These are phyloP conservation scores for Nymphalis polychloros DNA, from an alignment of 2,888 invertebrate genomes.

Conservation along the genomic window DNA sequence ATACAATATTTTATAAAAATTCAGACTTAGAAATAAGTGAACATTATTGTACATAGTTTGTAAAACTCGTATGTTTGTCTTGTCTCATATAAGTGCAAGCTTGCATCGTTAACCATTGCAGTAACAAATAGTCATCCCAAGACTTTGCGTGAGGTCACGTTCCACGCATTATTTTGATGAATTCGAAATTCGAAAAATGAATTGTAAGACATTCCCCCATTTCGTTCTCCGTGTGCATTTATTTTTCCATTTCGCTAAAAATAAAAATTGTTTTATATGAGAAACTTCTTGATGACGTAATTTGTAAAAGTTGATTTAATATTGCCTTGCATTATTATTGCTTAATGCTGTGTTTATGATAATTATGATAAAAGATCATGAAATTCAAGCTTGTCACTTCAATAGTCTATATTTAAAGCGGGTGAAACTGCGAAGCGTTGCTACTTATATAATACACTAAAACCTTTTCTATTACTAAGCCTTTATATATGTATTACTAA, in stretches of 20 bases:
- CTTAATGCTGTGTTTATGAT: background rate
- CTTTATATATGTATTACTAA: too few species aligned
- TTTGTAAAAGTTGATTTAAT: too few species aligned
- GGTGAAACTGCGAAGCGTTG: too few species aligned
- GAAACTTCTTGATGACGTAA: background rate
- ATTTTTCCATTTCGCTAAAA: background rate
- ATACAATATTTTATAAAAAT: too few species aligned
- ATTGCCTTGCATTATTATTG: background rate
- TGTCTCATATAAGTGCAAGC: background rate
- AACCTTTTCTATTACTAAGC: too few species aligned
- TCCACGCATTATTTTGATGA: slow-evolving; percentile 70
- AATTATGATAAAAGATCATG: too few species aligned
- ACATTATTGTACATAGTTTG: too few species aligned
- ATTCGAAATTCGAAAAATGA: slow-evolving; percentile 11
- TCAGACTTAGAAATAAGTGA: too few species aligned
- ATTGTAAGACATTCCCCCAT: background rate
- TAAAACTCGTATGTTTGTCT: background rate
- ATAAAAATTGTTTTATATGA: background rate
- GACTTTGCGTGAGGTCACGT: slow-evolving; percentile 68
- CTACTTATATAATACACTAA: too few species aligned
- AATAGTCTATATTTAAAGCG: too few species aligned
- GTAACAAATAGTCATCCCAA: slow-evolving; percentile 55
- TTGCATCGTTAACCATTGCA: background rate
- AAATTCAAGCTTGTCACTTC: too few species aligned
- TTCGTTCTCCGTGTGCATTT: background rate